Conservation (phyloP, 2,888 invertebrate genomes). For the Lissonota sp. region DNA sequence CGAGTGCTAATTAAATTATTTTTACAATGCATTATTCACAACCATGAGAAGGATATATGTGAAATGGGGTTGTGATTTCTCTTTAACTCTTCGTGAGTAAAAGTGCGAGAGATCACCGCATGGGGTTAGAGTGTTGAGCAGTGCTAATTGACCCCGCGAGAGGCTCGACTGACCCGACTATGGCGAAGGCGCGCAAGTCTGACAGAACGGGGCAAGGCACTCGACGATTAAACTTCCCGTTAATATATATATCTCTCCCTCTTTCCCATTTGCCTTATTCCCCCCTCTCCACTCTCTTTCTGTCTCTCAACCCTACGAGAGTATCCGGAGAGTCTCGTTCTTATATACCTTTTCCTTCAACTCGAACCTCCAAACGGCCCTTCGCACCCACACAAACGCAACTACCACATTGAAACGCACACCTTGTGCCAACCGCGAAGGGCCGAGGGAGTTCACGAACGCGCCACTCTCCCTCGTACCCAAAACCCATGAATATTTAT, state of each 20-base stretch:
- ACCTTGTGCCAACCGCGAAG: conserved; percentile 13
- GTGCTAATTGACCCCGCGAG: conserved; percentile 82
- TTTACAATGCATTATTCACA: too few relatives aligned
- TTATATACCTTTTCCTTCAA: conserved; percentile 45
- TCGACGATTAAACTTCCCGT: conserved; percentile 82
- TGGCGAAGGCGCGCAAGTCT: conserved; percentile 78
- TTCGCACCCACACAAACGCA: neutral
- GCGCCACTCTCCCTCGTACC: conserved; percentile 70
- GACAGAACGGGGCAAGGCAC: conserved; percentile 71
- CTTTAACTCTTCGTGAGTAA: neutral
- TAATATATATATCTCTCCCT: conserved; percentile 74
- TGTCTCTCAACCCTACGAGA: conserved; percentile 59
- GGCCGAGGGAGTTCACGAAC: conserved; percentile 10
- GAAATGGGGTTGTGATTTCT: too few relatives aligned
- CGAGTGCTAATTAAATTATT: too few relatives aligned
- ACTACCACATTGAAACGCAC: neutral
- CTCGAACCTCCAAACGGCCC: neutral
- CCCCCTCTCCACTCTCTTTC: conserved; percentile 68
- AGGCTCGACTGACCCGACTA: conserved; percentile 81
- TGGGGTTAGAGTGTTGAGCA: conserved; percentile 80
- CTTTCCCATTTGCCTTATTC: conserved; percentile 69
- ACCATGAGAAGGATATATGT: too few relatives aligned
- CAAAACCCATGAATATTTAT: conserved; percentile 78
- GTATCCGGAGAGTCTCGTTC: conserved; percentile 39
- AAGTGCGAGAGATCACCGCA: conserved; percentile 56